Conservation (phyloP, 2,888 invertebrate genomes). For the Drosophila quinaria region DNA sequence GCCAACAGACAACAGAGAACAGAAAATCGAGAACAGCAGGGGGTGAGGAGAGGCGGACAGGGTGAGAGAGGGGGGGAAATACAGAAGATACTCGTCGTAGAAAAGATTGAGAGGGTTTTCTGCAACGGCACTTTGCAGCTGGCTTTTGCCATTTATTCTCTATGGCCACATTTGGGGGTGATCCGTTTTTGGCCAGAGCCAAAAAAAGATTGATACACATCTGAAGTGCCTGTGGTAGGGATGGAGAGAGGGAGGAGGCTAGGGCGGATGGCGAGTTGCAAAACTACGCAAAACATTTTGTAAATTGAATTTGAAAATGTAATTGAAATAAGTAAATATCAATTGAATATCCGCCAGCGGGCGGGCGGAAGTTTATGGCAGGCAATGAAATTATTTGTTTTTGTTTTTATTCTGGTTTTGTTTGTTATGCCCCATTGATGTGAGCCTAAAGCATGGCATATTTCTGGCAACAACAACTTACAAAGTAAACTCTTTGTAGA, state of each 20-base stretch:
- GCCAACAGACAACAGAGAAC: slow-evolving; percentile 59
- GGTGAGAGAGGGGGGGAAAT: not conserved
- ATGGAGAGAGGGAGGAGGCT: not conserved
- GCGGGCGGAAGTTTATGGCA: slow-evolving; percentile 71
- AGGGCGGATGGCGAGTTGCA: slow-evolving; percentile 15
- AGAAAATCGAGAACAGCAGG: slow-evolving; percentile 2
- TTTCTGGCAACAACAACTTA: slow-evolving; percentile 23
- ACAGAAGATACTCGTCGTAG: not conserved
- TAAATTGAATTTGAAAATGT: slow-evolving; percentile 78
- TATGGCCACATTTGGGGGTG: slow-evolving; percentile 5
- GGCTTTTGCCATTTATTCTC: slow-evolving; percentile 25
- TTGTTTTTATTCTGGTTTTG: slow-evolving; percentile 44
- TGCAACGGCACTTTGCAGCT: slow-evolving; percentile 31
- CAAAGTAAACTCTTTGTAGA: slow-evolving; percentile 34
- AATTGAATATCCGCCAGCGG: slow-evolving; percentile 74
- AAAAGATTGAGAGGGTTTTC: slow-evolving; percentile 23
- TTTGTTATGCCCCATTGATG: slow-evolving; percentile 40
- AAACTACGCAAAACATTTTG: slow-evolving; percentile 79
- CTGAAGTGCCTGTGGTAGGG: slow-evolving; percentile 3
- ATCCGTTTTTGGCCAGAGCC: slow-evolving; percentile 14
- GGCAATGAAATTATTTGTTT: slow-evolving; percentile 65
- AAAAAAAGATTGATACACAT: slow-evolving; percentile 44
- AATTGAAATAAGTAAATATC: slow-evolving; percentile 79
- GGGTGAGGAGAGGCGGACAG: too few species aligned
- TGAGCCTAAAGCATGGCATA: slow-evolving; percentile 11